These are phyloP conservation scores for Anastrepha ludens DNA, from an alignment of 1,140 invertebrate genomes.

Conservation along the genomic window DNA sequence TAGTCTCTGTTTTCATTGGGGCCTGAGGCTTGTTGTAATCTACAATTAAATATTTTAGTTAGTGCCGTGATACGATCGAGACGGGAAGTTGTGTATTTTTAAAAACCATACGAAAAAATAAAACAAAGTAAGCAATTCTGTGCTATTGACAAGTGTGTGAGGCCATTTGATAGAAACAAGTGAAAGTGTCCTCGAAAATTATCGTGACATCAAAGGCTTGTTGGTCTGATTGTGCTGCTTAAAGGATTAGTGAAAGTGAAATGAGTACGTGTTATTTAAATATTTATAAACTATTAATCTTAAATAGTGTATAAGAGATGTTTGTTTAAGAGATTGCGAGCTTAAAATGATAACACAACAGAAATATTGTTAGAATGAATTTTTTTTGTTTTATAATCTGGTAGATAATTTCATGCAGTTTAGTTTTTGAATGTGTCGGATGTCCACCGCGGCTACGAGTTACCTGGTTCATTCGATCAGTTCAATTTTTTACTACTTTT, in stretches of 20 bases:
- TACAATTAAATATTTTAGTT: constrained; percentile 40
- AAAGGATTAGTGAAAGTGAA: constrained; percentile 14
- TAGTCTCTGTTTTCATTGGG: not conserved
- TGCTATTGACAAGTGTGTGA: not conserved
- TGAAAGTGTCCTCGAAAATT: not conserved
- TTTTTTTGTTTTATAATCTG: no score
- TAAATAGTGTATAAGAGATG: not conserved
- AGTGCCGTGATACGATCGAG: constrained; percentile 4
- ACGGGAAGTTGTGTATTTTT: constrained; percentile 27
- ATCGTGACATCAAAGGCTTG: not conserved
- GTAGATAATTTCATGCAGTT: no score
- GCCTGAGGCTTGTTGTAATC: constrained; percentile 30
- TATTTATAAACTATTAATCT: not conserved
- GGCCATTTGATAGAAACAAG: not conserved
- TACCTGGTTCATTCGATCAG: no score
- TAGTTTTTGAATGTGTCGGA: no score
- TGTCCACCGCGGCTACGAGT: no score
- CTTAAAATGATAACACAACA: no score
- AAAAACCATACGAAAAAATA: not conserved
- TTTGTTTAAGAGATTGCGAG: not conserved
- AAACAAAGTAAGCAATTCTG: not conserved
- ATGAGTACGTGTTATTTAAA: not conserved
- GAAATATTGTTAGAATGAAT: no score
- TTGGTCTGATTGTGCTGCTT: not conserved
- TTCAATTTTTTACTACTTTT: no score